Base-by-base conservation (phyloP, 2,113 vertebrate genomes). In the Phalacrocorax brasilianus region DNA sequence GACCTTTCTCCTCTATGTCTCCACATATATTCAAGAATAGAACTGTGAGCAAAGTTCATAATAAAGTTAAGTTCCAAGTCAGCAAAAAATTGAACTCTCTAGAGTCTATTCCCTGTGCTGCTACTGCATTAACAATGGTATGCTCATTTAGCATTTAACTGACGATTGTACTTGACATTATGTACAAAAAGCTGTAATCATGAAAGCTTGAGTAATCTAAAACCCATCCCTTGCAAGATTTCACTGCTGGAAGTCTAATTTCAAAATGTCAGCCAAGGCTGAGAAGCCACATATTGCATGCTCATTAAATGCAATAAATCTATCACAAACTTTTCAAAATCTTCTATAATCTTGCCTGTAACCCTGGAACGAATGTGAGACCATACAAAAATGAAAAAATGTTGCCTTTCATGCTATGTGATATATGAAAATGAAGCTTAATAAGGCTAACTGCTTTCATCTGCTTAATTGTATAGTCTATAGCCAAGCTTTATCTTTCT, bases 181-280 rank as follows among this genome's bases (percentile, higher is more conserved):
- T 91, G 71, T 85, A 95, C 2, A 1, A 79, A 97, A 97, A 97
- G 45, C 75, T 95, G 87, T 95, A 95, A 97, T 97, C 80, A 91
- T 75, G 66, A 96, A 97, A 96, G 85, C 75, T 33, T 80, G 42
- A 95, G 94, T 94, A 97, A 98, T 97, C 93, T 96, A 92, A 97
- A 97, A 78, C 78, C 50, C 81, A 95, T 95, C 65, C 93, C 82
- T 96, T 85, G 97, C 90, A 97, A 95, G 95, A 96, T 90, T 96
- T 97, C 97, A 97, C 97, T 92, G 96, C 84, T 97, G 94, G 97
- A 97, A 97, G 90, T 89, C 97, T 95, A 86, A 95, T 93, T 95
- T 96, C 91, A 97, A 97, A 98, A 97, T 97, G 94, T 94, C 97
- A 98, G 96, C 93, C 88, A 95, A 80, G 17, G 53, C 70, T 73